These are phyloP conservation scores for Leptinotarsa rubiginosa DNA, from an alignment of 2,888 invertebrate species.

Conservation along the genomic window DNA sequence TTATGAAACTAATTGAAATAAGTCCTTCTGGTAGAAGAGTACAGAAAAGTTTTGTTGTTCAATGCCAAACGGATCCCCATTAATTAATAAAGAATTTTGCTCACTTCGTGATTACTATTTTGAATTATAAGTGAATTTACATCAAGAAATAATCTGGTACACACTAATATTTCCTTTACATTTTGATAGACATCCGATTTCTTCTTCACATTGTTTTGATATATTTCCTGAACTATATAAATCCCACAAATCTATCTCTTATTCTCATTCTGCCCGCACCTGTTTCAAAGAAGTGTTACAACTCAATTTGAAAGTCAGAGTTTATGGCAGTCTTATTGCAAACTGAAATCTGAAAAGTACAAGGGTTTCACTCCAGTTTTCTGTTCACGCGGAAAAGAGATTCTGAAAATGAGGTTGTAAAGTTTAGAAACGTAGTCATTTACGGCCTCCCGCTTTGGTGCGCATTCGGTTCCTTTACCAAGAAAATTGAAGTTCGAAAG, in stretches of 20 bases:
- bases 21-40: no score
- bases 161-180: no score
- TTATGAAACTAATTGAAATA: no score
- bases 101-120: no score
- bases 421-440: constrained; percentile 13
- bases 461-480: constrained; percentile 10
- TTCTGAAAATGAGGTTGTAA: constrained; percentile 16
- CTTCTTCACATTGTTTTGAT: no score
- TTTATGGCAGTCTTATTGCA: constrained; percentile 14
- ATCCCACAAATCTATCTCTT: background rate
- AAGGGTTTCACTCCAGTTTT: constrained; percentile 12
- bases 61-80: no score
- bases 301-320: constrained; percentile 27
- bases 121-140: no score
- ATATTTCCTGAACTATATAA: background rate
- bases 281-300: constrained; percentile 6
- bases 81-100: no score
- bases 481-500: background rate
- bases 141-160: no score
- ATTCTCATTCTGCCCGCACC: constrained; percentile 7
- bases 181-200: no score
- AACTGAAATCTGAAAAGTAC: constrained; percentile 24
- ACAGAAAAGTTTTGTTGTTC: no score
- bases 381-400: constrained; percentile 19
- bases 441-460: background rate